phyloP scores from a whole-genome alignment of 2,797 vertebrate genomes.

The Enteromius mattozi region DNA sequence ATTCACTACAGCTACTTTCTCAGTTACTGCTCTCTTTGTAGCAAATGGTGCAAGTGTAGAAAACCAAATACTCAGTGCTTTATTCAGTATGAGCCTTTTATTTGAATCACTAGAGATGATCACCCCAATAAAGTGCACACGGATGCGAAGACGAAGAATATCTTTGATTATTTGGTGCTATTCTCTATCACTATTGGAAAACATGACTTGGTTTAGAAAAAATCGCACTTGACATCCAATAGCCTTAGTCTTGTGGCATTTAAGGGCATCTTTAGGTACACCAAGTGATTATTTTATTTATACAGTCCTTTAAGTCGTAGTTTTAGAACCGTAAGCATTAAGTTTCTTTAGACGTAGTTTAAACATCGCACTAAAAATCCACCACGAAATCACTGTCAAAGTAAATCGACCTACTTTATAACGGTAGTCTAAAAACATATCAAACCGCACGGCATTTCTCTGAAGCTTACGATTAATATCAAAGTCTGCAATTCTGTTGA shows the following conservation, averaged over 20 bases:
- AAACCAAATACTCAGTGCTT: slow-evolving; percentile 78
- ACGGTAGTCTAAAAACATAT: slow-evolving; percentile 6
- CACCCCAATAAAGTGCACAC: slow-evolving; percentile 34
- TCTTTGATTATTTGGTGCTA: slow-evolving; percentile 74
- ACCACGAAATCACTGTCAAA: not conserved
- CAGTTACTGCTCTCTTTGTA: slow-evolving; percentile 55
- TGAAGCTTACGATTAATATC: not conserved
- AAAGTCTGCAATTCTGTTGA: not conserved
- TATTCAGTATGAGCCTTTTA: slow-evolving; percentile 67
- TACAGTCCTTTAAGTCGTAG: not conserved
- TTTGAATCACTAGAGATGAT: slow-evolving; percentile 47
- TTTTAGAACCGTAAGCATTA: slow-evolving; percentile 11
- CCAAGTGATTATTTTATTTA: slow-evolving; percentile 19
- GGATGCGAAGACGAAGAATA: slow-evolving; percentile 44
- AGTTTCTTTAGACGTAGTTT: not conserved
- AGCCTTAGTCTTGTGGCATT: slow-evolving; percentile 53
- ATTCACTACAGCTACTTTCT: slow-evolving; percentile 46
- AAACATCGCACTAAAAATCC: not conserved
- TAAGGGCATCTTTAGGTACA: slow-evolving; percentile 49
- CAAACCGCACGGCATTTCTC: slow-evolving; percentile 3
- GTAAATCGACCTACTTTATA: not conserved
- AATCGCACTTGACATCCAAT: slow-evolving; percentile 52
- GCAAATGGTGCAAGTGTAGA: slow-evolving; percentile 72
- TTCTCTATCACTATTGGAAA: slow-evolving; percentile 57
- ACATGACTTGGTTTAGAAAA: slow-evolving; percentile 48